Evolutionary conservation across 2,888 invertebrate genomes (phyloP).

Genomic region (Chalcosyrphus nemorum): DNA sequence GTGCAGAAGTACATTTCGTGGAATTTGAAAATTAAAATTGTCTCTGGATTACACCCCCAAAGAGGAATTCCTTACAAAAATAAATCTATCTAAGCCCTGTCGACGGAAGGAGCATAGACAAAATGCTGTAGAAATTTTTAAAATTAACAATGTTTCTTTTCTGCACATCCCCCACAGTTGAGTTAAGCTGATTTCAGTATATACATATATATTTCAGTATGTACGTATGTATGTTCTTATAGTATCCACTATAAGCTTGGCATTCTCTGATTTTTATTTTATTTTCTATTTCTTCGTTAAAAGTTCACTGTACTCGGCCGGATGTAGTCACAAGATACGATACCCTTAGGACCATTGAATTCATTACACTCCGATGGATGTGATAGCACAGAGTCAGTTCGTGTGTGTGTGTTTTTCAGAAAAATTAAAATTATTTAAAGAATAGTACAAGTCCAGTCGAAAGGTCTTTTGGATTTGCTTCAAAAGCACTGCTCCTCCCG

Average conservation of each 20-base stretch:
- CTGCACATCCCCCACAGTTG: neutral
- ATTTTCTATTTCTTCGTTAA: neutral
- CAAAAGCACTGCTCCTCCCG: neutral
- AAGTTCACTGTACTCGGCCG: neutral
- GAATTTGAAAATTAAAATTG: neutral
- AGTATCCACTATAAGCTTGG: neutral
- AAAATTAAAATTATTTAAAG: neutral
- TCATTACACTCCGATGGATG: neutral
- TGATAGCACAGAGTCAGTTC: neutral
- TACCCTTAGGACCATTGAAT: neutral
- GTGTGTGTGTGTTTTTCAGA: neutral
- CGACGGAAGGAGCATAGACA: neutral
- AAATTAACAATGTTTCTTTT: neutral
- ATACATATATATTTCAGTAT: too few relatives aligned
- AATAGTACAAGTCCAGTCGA: neutral
- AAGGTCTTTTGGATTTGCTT: neutral
- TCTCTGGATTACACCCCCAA: neutral
- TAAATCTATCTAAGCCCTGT: neutral
- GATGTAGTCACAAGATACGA: neutral
- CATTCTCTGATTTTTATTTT: neutral
- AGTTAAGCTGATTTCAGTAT: neutral
- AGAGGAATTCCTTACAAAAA: neutral
- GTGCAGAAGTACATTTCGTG: neutral
- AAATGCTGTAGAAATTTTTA: neutral
- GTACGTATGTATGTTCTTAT: too few relatives aligned